Conservation (phyloP, 2,797 vertebrate genomes). For the Helarctos malayanus region DNA sequence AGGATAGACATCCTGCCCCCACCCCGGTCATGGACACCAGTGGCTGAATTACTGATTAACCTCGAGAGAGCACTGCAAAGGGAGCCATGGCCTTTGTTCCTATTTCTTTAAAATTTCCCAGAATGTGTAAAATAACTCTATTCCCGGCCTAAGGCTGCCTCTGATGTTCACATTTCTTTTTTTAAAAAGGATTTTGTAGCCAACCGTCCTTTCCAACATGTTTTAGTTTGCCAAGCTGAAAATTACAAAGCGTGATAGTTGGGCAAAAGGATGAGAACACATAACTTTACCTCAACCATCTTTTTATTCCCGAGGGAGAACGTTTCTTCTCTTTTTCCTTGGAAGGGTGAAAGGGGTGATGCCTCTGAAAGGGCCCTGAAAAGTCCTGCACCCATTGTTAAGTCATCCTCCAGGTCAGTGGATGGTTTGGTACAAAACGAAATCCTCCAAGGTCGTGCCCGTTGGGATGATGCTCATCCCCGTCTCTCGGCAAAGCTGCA, state of each 20-base stretch:
- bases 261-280: background rate
- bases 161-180: background rate
- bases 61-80: background rate
- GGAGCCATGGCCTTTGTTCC: background rate
- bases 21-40: background rate
- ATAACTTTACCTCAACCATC: background rate
- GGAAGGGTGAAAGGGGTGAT: background rate
- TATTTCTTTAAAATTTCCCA: background rate
- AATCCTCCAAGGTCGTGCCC: background rate
- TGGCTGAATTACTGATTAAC: background rate
- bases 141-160: background rate
- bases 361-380: background rate
- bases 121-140: background rate
- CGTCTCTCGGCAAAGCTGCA: background rate
- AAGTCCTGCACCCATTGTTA: background rate
- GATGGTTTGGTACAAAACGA: background rate
- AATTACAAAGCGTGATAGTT: background rate
- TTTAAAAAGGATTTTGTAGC: background rate
- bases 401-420: background rate
- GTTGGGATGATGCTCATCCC: background rate
- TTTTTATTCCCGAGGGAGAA: background rate
- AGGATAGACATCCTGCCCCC: background rate
- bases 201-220: background rate
- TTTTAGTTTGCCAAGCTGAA: constrained; percentile 33
- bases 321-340: background rate